These are phyloP conservation scores for Anthopleura xanthogrammica DNA, from an alignment of 92 coral and sea anemone genomes.

Conservation along the genomic window DNA sequence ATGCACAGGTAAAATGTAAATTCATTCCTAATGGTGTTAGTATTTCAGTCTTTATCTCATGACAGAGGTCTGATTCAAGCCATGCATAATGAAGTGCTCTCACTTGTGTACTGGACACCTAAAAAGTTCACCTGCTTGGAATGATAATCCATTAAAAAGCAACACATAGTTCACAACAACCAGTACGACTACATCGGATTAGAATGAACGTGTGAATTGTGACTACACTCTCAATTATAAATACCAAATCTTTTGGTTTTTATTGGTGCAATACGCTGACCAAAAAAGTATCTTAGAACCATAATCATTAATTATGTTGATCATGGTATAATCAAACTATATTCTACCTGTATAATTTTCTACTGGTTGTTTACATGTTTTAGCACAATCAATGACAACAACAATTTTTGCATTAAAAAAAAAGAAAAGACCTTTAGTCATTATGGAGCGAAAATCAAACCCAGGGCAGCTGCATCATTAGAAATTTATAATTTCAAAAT, in stretches of 20 bases:
- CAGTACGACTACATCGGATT: background rate
- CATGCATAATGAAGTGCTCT: conserved; percentile 3
- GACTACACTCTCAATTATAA: background rate
- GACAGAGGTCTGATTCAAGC: background rate
- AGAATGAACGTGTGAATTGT: background rate
- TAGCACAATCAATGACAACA: background rate
- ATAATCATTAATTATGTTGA: background rate
- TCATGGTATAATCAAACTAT: background rate
- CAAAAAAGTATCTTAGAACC: background rate
- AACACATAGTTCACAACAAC: background rate
- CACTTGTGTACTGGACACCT: background rate
- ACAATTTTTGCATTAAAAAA: background rate
- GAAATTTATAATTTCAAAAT: background rate
- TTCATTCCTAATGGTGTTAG: background rate
- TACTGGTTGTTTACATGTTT: background rate
- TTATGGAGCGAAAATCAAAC: background rate
- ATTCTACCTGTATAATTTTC: background rate
- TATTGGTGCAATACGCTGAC: background rate
- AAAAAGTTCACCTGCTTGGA: background rate
- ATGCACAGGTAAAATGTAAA: conserved; percentile 5
- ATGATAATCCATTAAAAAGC: background rate
- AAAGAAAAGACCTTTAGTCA: background rate
- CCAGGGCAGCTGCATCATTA: background rate
- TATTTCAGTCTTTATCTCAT: background rate
- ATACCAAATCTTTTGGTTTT: background rate